A percentile compares a stretch with the other conserved stretches of the same genome.
Conservation (phyloP, 2,888 invertebrate species). For the Caenorhabditis plicata region DNA sequence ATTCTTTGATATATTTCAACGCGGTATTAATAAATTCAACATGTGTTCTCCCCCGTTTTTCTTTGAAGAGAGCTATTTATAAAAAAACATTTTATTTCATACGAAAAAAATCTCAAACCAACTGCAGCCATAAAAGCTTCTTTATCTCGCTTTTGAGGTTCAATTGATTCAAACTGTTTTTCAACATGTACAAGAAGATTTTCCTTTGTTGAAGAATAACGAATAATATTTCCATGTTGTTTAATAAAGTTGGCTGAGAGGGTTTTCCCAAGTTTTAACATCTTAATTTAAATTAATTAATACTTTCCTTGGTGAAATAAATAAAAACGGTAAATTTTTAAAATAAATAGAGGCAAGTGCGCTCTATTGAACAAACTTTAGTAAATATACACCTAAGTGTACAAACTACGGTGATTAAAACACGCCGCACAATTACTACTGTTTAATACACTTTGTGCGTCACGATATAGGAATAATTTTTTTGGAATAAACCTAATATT, state of each 20-base stretch:
- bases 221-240: too few relatives aligned
- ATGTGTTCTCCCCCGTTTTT: constrained; percentile 78
- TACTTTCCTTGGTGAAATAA: not conserved
- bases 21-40: constrained; percentile 92
- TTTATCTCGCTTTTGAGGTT: constrained; percentile 50
- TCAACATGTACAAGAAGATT: constrained; percentile 48
- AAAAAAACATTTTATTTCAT: not conserved
- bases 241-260: too few relatives aligned
- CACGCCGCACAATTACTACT: constrained; percentile 27
- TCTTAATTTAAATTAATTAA: too few relatives aligned
- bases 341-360: constrained; percentile 1
- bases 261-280: too few relatives aligned
- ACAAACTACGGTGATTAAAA: constrained; percentile 30
- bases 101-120: constrained; percentile 28
- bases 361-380: constrained; percentile 9
- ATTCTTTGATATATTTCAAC: constrained; percentile 82
- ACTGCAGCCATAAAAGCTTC: constrained; percentile 55
- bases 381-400: constrained; percentile 32
- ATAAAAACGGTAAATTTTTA: not conserved
- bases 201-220: constrained; percentile 12
- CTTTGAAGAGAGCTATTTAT: constrained; percentile 73
- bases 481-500: not conserved
- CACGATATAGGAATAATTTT: not conserved
- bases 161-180: constrained; percentile 52
- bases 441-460: constrained; percentile 35